phyloP scores from a whole-genome alignment of 1,140 invertebrate genomes.

The Cheumatopsyche charites region DNA sequence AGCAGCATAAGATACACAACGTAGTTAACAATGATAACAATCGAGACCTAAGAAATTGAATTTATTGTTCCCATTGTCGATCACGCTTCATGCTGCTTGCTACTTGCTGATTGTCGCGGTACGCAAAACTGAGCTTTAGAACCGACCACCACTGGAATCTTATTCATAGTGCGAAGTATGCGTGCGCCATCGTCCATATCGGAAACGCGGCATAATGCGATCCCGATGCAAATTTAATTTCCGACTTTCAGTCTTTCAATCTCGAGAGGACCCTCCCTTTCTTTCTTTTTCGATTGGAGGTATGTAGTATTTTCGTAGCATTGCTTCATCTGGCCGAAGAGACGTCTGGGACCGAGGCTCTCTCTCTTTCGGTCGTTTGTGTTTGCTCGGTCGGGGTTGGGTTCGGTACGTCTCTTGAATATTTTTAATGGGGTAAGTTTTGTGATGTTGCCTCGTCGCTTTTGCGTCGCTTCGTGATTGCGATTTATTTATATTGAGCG shows the following conservation, averaged over 20 bases:
- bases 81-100: too few species aligned
- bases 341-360: background rate
- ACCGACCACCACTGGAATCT: too few species aligned
- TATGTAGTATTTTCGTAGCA: too few species aligned
- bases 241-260: slow-evolving; percentile 38
- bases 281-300: too few species aligned
- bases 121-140: too few species aligned
- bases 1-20: too few species aligned
- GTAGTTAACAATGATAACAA: too few species aligned
- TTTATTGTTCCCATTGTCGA: too few species aligned
- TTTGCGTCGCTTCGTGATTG: background rate
- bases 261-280: slow-evolving; percentile 3
- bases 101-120: too few species aligned
- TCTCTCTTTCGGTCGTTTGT: slow-evolving; percentile 10
- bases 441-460: background rate
- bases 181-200: slow-evolving; percentile 39
- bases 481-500: background rate
- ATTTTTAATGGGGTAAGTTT: slow-evolving; percentile 25
- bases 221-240: slow-evolving; percentile 47
- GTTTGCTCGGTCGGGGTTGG: background rate
- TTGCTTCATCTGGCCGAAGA: too few species aligned
- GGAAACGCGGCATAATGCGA: slow-evolving; percentile 44
- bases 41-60: too few species aligned
- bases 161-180: background rate
- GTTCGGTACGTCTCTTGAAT: slow-evolving; percentile 10